A percentile compares a stretch with the other conserved stretches of the same genome.
Conservation (phyloP, 2,888 invertebrate genomes). For the Smittia aterrima region DNA sequence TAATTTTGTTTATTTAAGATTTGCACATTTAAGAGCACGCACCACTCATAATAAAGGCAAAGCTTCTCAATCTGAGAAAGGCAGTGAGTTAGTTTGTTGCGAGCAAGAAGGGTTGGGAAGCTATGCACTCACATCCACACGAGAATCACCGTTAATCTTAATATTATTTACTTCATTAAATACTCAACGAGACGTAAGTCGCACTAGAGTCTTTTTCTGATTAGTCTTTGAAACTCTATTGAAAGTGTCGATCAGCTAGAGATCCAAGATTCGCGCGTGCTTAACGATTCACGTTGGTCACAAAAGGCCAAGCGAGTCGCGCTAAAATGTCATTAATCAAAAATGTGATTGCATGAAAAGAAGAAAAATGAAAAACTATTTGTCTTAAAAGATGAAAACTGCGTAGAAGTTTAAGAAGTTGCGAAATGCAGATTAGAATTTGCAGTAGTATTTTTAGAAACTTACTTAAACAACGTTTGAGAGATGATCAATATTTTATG, state of each 20-base stretch:
- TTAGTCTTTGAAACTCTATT: not conserved
- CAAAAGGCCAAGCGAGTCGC: not conserved
- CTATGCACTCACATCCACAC: not conserved
- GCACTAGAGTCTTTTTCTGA: not conserved
- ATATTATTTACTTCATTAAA: not conserved
- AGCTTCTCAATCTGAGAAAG: too few relatives aligned
- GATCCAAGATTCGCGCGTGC: not conserved
- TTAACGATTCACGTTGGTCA: not conserved
- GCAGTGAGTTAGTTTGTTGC: too few relatives aligned
- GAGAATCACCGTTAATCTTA: not conserved
- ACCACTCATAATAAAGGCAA: not conserved
- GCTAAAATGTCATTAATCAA: constrained; percentile 23
- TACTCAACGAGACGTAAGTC: not conserved
- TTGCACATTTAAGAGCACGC: not conserved
- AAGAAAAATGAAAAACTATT: not conserved
- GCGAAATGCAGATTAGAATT: constrained; percentile 1
- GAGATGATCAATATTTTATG: constrained; percentile 22
- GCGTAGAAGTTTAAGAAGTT: not conserved
- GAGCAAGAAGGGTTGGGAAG: too few relatives aligned
- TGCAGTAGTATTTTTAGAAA: constrained; percentile 25
- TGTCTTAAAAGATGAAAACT: not conserved
- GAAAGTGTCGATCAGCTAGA: not conserved
- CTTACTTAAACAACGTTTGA: not conserved
- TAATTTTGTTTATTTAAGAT: not conserved
- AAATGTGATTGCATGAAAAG: constrained; percentile 5